These are phyloP conservation scores for Brachionus angularis DNA, from an alignment of 1,140 invertebrate species.

Conservation along the genomic window DNA sequence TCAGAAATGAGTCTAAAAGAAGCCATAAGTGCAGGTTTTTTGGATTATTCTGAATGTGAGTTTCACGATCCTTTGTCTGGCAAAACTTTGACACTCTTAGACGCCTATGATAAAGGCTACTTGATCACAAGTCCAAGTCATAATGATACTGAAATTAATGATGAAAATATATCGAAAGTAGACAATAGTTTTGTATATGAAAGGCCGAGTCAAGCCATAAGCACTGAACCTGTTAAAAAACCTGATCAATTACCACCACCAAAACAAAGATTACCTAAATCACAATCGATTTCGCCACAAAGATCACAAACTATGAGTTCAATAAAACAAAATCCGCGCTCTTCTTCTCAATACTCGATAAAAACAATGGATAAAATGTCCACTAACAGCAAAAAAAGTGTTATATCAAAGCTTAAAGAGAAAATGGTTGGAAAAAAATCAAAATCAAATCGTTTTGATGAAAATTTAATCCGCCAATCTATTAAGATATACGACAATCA, in stretches of 20 bases:
- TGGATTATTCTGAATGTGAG: constrained; percentile 48
- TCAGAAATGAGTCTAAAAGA: constrained; percentile 53
- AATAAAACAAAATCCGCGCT: not conserved
- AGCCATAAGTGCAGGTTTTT: constrained; percentile 50
- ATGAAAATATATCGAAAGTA: not conserved
- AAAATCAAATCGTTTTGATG: constrained; percentile 23
- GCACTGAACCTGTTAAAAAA: not conserved
- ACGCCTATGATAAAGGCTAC: constrained; percentile 44
- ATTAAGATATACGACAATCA: constrained; percentile 6
- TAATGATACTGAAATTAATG: too few species aligned
- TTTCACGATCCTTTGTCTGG: constrained; percentile 55
- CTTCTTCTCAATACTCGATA: not conserved
- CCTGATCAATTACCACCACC: not conserved
- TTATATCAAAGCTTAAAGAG: constrained; percentile 2
- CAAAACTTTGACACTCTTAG: constrained; percentile 14
- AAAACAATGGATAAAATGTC: constrained; percentile 5
- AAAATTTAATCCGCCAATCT: not conserved
- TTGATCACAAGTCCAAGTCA: constrained; percentile 9
- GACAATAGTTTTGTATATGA: too few species aligned
- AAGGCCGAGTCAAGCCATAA: not conserved
- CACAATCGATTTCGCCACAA: not conserved
- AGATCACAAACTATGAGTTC: too few species aligned
- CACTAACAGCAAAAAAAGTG: not conserved
- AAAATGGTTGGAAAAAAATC: constrained; percentile 27
- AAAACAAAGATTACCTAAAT: not conserved